These are phyloP conservation scores for Dryocosmus kuriphilus DNA, from an alignment of 2,888 invertebrate genomes.

Conservation along the genomic window DNA sequence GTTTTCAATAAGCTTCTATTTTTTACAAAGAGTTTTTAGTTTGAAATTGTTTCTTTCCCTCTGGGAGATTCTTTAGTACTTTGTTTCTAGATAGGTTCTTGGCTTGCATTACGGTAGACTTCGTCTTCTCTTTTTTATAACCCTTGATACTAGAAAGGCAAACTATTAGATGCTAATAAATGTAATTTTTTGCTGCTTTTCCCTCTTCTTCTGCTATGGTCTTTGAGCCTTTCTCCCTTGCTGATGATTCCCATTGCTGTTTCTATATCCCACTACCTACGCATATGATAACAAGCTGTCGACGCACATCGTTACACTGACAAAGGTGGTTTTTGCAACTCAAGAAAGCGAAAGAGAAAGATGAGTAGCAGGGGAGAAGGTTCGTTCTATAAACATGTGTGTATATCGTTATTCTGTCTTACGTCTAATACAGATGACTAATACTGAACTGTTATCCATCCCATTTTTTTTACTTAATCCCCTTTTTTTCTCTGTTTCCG, in stretches of 20 bases:
- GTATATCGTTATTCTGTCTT: conserved; percentile 35
- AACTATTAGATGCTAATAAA: conserved; percentile 30
- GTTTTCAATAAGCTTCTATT: conserved; percentile 12
- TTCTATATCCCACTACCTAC: conserved; percentile 41
- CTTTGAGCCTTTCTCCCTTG: neutral
- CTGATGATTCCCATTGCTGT: conserved; percentile 38
- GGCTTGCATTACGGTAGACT: conserved; percentile 6
- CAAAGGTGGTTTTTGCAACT: conserved; percentile 43
- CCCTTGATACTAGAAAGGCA: conserved; percentile 6
- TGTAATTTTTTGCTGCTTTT: conserved; percentile 18
- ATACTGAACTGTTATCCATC: neutral
- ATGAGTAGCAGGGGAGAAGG: conserved; percentile 45
- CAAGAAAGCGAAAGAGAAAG: conserved; percentile 39
- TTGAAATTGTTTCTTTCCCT: neutral
- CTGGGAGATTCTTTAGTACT: neutral
- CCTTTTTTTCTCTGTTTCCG: too few species aligned
- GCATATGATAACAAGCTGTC: conserved; percentile 42
- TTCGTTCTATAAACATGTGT: conserved; percentile 45
- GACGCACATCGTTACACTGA: conserved; percentile 44
- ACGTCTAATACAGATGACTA: conserved; percentile 12
- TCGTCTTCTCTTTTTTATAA: neutral
- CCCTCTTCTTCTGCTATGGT: conserved; percentile 2
- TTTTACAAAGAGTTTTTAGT: too few species aligned
- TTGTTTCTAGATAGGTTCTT: neutral
- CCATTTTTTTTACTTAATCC: too few species aligned